Base-by-base conservation (phyloP, 1,140 invertebrate species). In the Drosophila equinoxialis region DNA sequence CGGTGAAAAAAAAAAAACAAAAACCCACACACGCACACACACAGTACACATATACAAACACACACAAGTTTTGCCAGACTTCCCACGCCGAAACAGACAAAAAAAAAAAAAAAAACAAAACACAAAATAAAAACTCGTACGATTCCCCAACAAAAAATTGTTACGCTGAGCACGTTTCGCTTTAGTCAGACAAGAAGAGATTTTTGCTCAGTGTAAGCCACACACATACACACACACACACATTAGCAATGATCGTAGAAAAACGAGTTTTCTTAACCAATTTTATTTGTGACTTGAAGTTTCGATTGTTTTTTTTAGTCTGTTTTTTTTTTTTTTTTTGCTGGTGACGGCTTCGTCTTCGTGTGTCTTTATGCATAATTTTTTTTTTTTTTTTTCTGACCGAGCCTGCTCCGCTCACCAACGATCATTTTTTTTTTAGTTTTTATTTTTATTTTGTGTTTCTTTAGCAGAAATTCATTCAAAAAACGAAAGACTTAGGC, bases 401-500 rank as follows among this genome's bases (percentile, higher is more conserved):
- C 65, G 57, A 55, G 48, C 41, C 74, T 68, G 55, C 39, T 45
- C 42, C 51, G 26, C 42, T 60, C 35, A 45, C 14, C 17, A 20
- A 13, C 23, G 26, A 17, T 6, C 0, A 20, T 8, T 48, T 48
- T 48, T 45, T 48, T 45, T 45, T n/a, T 45, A 17, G 14, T 48
- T 48, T 48, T 10, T 23, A 23, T 23, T 51, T 51, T 20, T 23
- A 51, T 51, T 51, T 51, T 51, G 45, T 51, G 45, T 51, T 51
- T 23, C 63, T 82, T 86, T 74, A 65, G 72, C 76, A 81, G 76
- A 89, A 89, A 86, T 83, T 83, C 83, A 87, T 87, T 89, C 80
- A 87, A 87, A 87, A 82, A 87, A 76, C 80, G 73, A 87, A 87
- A 79, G 85, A 87, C 83, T 87, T 87, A 89, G 69, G 83, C 84